Percentiles rank a stretch among this genome's conserved stretches.
Evolutionary conservation across 2,113 vertebrate genomes (phyloP).

Genomic region (Morone chrysops): DNA sequence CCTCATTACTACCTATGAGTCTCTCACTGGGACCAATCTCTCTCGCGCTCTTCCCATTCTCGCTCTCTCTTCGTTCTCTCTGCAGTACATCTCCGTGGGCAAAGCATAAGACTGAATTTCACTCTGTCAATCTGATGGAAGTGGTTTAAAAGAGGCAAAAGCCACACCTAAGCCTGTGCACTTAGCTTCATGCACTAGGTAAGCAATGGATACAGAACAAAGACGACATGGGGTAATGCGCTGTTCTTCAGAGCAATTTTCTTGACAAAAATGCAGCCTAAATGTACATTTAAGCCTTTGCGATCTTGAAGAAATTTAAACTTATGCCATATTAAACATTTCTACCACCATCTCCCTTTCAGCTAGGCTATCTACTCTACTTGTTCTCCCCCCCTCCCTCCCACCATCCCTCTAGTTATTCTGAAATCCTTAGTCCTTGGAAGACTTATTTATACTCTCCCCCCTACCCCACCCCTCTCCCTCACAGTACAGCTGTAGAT

Average conservation of each 20-base stretch:
- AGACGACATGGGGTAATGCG: slow-evolving; percentile 24
- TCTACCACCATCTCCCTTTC: slow-evolving; percentile 31
- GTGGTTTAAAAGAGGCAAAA: slow-evolving; percentile 49
- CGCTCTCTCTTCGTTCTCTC: slow-evolving; percentile 23
- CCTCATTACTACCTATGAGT: slow-evolving; percentile 79
- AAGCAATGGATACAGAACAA: slow-evolving; percentile 36
- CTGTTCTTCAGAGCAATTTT: slow-evolving; percentile 3
- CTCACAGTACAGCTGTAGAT: slow-evolving; percentile 65
- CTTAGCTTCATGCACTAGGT: slow-evolving; percentile 19
- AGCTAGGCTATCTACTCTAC: slow-evolving; percentile 35
- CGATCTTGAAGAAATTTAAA: slow-evolving; percentile 34
- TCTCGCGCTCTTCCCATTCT: slow-evolving; percentile 18
- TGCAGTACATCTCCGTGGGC: slow-evolving; percentile 24
- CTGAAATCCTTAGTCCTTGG: slow-evolving; percentile 69
- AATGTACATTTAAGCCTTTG: slow-evolving; percentile 38
- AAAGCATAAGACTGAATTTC: slow-evolving; percentile 53
- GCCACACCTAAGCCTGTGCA: slow-evolving; percentile 35
- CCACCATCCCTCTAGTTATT: slow-evolving; percentile 61
- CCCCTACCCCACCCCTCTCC: slow-evolving; percentile 32
- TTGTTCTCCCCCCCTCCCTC: background rate
- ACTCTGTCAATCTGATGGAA: slow-evolving; percentile 55
- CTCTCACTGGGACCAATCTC: slow-evolving; percentile 75
- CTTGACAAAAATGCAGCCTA: slow-evolving; percentile 26
- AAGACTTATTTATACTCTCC: slow-evolving; percentile 73
- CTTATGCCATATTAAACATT: slow-evolving; percentile 51